Evolutionary conservation across 2,113 vertebrate species (phyloP).

Genomic region (Sceloporus tristichus): DNA sequence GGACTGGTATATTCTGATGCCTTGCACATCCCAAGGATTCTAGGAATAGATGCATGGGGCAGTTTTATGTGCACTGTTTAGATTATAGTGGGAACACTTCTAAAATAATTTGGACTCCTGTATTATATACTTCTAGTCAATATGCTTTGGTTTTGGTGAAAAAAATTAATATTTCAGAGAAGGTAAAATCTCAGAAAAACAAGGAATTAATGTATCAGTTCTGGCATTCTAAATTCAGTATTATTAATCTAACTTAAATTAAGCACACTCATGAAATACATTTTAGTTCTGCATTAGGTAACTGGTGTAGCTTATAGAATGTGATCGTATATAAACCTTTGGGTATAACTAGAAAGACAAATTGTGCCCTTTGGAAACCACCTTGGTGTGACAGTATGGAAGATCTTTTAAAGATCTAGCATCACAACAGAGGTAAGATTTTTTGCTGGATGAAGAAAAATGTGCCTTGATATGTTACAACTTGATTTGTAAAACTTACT

Average conservation of each 20-base stretch:
- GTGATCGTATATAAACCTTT: constrained; percentile 53
- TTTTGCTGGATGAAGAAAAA: constrained; percentile 40
- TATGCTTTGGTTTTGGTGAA: constrained; percentile 65
- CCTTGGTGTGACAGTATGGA: constrained; percentile 59
- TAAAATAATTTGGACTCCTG: constrained; percentile 68
- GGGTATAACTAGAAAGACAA: constrained; percentile 63
- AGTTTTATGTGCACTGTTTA: constrained; percentile 64
- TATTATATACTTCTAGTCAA: constrained; percentile 62
- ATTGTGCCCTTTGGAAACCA: constrained; percentile 40
- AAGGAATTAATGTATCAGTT: constrained; percentile 62
- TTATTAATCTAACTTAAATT: constrained; percentile 72
- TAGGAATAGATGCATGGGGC: constrained; percentile 60
- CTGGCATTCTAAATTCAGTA: constrained; percentile 66
- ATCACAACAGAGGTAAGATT: constrained; percentile 73
- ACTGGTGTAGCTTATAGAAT: constrained; percentile 58
- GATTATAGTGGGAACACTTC: constrained; percentile 53
- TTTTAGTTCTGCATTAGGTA: constrained; percentile 70
- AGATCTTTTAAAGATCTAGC: constrained; percentile 72
- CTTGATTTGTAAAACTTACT: constrained; percentile 59
- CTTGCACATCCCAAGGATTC: constrained; percentile 70
- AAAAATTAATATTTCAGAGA: constrained; percentile 67
- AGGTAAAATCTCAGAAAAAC: constrained; percentile 72
- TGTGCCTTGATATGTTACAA: constrained; percentile 43
- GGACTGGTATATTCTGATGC: constrained; percentile 58
- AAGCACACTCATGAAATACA: constrained; percentile 66